A percentile compares a stretch with the other conserved stretches of the same genome.
Conservation (phyloP, 2,888 invertebrate genomes). For the Nephrotoma flavescens region DNA sequence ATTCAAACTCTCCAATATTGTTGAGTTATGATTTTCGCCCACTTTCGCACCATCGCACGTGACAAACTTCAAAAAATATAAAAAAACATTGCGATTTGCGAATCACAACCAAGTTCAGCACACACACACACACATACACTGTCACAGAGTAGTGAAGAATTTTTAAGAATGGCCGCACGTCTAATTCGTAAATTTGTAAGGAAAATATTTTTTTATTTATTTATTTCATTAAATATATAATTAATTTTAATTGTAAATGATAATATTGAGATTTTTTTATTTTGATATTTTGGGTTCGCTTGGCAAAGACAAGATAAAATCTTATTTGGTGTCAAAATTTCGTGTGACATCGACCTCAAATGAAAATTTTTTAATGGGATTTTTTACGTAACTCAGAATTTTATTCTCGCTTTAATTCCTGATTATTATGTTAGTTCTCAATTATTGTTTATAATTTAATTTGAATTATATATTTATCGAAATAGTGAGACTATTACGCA, state of each 20-base stretch:
- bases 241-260: background rate
- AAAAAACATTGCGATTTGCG: background rate
- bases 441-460: background rate
- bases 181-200: constrained; percentile 33
- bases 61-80: background rate
- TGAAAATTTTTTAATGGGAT: background rate
- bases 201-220: constrained; percentile 9
- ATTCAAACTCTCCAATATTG: background rate
- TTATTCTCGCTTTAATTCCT: background rate
- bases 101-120: background rate
- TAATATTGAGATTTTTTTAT: background rate
- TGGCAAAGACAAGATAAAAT: background rate
- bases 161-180: constrained; percentile 26
- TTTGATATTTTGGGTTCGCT: background rate
- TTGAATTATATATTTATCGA: background rate
- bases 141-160: background rate
- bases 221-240: background rate
- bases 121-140: background rate
- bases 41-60: background rate
- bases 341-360: background rate
- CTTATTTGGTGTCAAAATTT: background rate
- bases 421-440: background rate
- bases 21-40: background rate
- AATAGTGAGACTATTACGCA: background rate
- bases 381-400: background rate